Evolutionary conservation across 2,797 vertebrate genomes (phyloP), one percentile per base, ranked within the genome.

Genomic region (Xenentodon cancila): DNA sequence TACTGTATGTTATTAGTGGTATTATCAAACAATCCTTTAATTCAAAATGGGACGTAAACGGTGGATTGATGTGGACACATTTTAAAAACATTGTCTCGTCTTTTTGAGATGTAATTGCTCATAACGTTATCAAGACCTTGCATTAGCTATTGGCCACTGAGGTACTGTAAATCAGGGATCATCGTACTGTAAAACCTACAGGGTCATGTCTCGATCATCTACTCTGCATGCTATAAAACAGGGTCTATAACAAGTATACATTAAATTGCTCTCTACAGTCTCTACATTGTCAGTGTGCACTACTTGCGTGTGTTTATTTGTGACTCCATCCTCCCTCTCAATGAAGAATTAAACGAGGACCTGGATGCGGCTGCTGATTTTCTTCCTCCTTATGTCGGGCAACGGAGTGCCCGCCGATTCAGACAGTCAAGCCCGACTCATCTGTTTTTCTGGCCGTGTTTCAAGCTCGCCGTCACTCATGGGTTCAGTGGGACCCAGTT

Each of bases 211-310:
- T 79, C 58, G 48, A 62, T 81, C 70, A 53, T 90, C 86, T 90
- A 86, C 60, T 86, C 75, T 11, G 80, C 91, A 91, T 92, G 91
- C 91, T 90, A 88, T 71, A 89, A 83, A 88, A 90, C 75, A 84
- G 69, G 77, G 61, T 84, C 80, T 79, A 90, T 78, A 75, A 82
- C 70, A 82, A 53, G 66, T 75, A 84, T 81, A 89, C 71, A 66
- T 85, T 78, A 80, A 73, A 85, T 73, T 44, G 63, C 84, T 90
- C 85, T 84, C 34, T 37, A 37, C 76, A 82, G 60, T 85, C 81
- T 87, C 85, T 88, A 88, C 64, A 53, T 77, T 69, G 77, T 83
- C 76, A 65, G 73, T 81, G 63, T 25, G 81, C 75, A 87, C 84
- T 84, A 88, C 89, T 70, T 66, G 63, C 53, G 42, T 66, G 48